Percentiles rank a stretch among this genome's conserved stretches.
These are phyloP conservation scores for Halisarca cf. caerulea DNA, from an alignment of 37 sponge, comb jelly and placozoan genomes.

Conservation along the genomic window DNA sequence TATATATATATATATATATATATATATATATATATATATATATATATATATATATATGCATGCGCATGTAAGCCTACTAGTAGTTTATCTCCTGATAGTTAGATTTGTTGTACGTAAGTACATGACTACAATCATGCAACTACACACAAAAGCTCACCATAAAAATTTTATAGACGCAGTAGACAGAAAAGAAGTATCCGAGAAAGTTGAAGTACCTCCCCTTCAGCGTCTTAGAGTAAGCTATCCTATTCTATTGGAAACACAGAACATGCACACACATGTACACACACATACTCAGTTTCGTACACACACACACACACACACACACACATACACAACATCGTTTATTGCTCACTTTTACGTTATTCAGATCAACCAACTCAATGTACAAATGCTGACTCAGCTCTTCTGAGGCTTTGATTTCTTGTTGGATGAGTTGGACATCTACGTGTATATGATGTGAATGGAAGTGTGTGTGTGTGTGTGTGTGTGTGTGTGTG, in stretches of 20 bases:
- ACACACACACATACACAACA: neutral
- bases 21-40: too few species aligned
- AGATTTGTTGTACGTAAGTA: too few species aligned
- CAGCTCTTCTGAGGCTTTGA: slow-evolving; percentile 87
- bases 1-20: neutral
- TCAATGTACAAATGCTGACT: slow-evolving; percentile 91
- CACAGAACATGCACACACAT: neutral
- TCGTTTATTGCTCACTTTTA: slow-evolving; percentile 52
- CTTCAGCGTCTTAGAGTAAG: slow-evolving; percentile 86
- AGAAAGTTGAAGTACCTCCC: slow-evolving; percentile 93
- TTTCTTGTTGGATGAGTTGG: slow-evolving; percentile 69
- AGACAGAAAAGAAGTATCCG: slow-evolving; percentile 94
- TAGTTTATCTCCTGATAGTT: too few species aligned
- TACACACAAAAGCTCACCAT: slow-evolving; percentile 60
- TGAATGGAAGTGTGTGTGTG: neutral
- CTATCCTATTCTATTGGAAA: slow-evolving; percentile 70
- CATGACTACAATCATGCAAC: too few species aligned
- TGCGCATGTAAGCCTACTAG: too few species aligned
- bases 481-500: slow-evolving; percentile 21
- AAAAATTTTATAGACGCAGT: slow-evolving; percentile 94
- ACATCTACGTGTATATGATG: slow-evolving; percentile 39
- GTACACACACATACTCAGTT: slow-evolving; percentile 13
- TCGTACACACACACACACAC: neutral
- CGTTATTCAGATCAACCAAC: slow-evolving; percentile 84
- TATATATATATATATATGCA: too few species aligned